These are phyloP conservation scores for Colletes gigas DNA, from an alignment of 1,140 invertebrate species.

Conservation along the genomic window DNA sequence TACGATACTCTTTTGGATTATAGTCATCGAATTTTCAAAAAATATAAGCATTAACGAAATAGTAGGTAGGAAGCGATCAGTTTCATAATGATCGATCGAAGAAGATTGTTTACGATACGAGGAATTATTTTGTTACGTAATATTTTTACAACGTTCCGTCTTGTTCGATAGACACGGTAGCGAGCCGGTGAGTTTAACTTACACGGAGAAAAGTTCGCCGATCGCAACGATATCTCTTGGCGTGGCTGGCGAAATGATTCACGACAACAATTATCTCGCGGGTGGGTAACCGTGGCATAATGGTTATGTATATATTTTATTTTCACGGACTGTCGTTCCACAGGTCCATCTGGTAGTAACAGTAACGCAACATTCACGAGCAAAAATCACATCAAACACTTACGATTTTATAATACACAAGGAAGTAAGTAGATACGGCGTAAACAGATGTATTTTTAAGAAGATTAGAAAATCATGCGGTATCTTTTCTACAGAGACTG, in stretches of 20 bases:
- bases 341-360: slow-evolving; percentile 67
- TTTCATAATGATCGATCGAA: too few relatives aligned
- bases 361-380: slow-evolving; percentile 62
- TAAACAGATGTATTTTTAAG: slow-evolving; percentile 12
- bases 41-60: too few relatives aligned
- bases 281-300: slow-evolving; percentile 62
- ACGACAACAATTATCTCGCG: slow-evolving; percentile 74
- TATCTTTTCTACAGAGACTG: slow-evolving; percentile 67
- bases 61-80: too few relatives aligned
- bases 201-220: slow-evolving; percentile 71
- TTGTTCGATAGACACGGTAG: slow-evolving; percentile 78
- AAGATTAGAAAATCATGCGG: slow-evolving; percentile 24
- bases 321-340: neutral
- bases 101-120: neutral
- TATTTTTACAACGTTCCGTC: slow-evolving; percentile 59
- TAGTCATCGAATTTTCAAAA: too few relatives aligned
- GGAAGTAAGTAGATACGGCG: slow-evolving; percentile 68
- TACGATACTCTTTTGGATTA: too few relatives aligned
- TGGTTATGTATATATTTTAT: neutral
- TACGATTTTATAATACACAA: slow-evolving; percentile 61
- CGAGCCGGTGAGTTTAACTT: slow-evolving; percentile 83
- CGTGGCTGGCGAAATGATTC: slow-evolving; percentile 72
- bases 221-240: too few relatives aligned
- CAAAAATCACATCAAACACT: slow-evolving; percentile 62
- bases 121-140: neutral